phyloP scores from a whole-genome alignment of 2,797 vertebrate genomes.

The Helarctos malayanus region DNA sequence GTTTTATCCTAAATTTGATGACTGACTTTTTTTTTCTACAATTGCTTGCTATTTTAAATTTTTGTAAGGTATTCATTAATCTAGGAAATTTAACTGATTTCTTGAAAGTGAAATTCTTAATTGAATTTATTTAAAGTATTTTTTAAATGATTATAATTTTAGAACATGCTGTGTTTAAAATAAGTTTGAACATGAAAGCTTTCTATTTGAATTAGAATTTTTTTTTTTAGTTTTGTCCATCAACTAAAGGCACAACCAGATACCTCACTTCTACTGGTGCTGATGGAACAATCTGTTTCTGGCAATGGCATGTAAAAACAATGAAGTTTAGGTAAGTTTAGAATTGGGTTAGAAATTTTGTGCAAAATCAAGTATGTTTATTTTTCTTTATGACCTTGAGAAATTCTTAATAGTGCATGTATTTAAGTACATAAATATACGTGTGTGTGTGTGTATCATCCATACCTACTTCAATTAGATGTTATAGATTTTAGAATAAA shows the following conservation, averaged over 20 bases:
- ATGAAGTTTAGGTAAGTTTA: slow-evolving; percentile 96
- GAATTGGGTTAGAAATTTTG: slow-evolving; percentile 36
- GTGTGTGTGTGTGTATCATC: not conserved
- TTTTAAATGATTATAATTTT: slow-evolving; percentile 45
- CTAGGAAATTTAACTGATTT: not conserved
- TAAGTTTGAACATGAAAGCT: slow-evolving; percentile 39
- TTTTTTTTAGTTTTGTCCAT: slow-evolving; percentile 95
- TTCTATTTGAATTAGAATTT: slow-evolving; percentile 67
- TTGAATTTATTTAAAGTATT: slow-evolving; percentile 31
- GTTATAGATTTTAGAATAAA: slow-evolving; percentile 59
- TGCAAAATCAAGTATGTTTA: not conserved
- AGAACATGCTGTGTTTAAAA: slow-evolving; percentile 36
- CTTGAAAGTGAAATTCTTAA: slow-evolving; percentile 57
- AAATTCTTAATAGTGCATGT: not conserved
- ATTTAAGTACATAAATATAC: not conserved
- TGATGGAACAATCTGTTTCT: slow-evolving; percentile 99
- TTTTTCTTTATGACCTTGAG: slow-evolving; percentile 43
- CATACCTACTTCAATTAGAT: not conserved
- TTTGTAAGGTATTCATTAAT: slow-evolving; percentile 20
- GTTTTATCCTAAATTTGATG: slow-evolving; percentile 43
- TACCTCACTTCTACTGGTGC: slow-evolving; percentile 98
- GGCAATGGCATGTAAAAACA: slow-evolving; percentile 97
- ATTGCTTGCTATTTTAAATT: not conserved
- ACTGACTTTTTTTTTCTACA: not conserved
- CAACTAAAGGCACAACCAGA: slow-evolving; percentile 93